Evolutionary conservation across 2,888 invertebrate genomes (phyloP), one percentile per base, ranked within the genome.

Genomic region (Dasypolia templi): DNA sequence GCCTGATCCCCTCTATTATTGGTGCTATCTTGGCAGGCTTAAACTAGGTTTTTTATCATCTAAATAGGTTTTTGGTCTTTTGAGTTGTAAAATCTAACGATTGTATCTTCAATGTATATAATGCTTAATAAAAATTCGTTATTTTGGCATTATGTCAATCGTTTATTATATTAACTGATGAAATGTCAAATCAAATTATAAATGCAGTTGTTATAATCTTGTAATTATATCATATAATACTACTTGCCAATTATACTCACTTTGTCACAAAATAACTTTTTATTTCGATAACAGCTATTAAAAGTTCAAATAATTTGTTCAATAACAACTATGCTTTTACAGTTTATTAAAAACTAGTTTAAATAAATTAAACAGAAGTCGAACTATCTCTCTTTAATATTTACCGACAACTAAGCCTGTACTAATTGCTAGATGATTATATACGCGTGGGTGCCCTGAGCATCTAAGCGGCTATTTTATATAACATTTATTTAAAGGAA

Each of bases 341-440:
- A 39, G 26, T 1, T 22, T 17, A 29, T 9, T 63, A 42, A 51
- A 65, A 68, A 68, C 46, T 39, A 39, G 29, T 49, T 26, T 22
- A 68, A 80, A 84, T 22, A 68, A 80, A 84, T 65, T 51, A 80
- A 67, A 81, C 85, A 81, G 87, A 63, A 86, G 73, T 74, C 2
- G 58, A 67, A 66, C 61, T 72, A 79, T 79, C 83, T 79, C 66
- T 69, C 76, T 81, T 51, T 58, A 74, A 51, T 74, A 70, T 68
- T 72, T 58, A 63, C n/a, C 46, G 14, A 49, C 72, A 72, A 72
- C 58, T 84, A 80, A 74, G 75, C n/a, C 22, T 17, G 39, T 22
- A 44, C 63, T 77, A 84, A 84, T 86, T 84, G 73, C 42, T 35
- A 62, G 67, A n/a, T 59, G 44, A 72, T 83, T 80, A 69, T 72